These are phyloP conservation scores for Mycalesis mineus DNA, from an alignment of 2,888 invertebrate genomes.

Conservation along the genomic window DNA sequence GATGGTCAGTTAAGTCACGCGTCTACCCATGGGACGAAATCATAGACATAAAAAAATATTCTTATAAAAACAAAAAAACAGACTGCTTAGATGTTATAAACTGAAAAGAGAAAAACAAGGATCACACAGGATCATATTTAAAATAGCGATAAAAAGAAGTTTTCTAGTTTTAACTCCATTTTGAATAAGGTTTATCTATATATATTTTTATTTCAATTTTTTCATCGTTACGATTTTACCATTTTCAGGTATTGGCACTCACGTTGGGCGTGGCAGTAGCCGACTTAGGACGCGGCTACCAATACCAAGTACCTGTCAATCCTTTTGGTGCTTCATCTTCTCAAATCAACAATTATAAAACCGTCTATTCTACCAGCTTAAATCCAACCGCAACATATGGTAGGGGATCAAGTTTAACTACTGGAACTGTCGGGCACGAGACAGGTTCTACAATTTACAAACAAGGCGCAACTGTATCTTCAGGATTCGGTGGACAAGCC, in stretches of 20 bases:
- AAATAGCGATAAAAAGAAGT: no score
- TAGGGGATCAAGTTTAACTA: constrained; percentile 1
- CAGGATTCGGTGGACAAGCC: background rate
- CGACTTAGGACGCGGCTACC: constrained; percentile 58
- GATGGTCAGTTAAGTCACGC: no score
- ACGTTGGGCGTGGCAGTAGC: constrained; percentile 51
- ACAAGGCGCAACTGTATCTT: constrained; percentile 8
- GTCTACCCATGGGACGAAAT: no score
- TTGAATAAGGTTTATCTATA: no score
- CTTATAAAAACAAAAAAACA: no score
- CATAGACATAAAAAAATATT: no score
- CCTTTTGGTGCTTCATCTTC: constrained; percentile 62
- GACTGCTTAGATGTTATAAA: no score
- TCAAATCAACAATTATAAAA: constrained; percentile 34
- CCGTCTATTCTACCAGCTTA: constrained; percentile 11
- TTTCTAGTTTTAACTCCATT: no score
- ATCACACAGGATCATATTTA: no score
- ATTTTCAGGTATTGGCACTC: constrained; percentile 51
- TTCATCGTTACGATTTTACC: no score
- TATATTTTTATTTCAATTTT: no score
- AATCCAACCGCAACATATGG: constrained; percentile 6
- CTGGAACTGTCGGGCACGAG: background rate
- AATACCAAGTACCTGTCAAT: constrained; percentile 62
- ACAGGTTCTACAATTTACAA: background rate
- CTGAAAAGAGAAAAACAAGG: no score